A percentile compares a stretch with the other conserved stretches of the same genome.
phyloP scores from a whole-genome alignment of 2,113 vertebrate species.

The Carassius gibelio region DNA sequence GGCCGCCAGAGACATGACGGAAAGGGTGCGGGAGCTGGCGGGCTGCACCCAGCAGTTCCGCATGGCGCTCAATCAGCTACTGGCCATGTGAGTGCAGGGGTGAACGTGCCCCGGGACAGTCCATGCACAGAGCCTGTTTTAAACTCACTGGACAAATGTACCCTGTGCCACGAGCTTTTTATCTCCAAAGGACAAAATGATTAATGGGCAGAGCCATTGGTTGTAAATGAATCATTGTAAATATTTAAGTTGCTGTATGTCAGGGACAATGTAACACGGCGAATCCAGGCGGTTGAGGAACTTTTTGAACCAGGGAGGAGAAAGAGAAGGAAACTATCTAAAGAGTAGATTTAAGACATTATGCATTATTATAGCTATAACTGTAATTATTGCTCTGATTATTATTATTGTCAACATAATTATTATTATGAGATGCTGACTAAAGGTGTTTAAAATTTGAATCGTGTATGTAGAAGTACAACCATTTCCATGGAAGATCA shows the following conservation, averaged over 20 bases:
- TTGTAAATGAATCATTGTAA: constrained; percentile 80
- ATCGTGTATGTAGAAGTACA: constrained; percentile 64
- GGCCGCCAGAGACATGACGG: constrained; percentile 90
- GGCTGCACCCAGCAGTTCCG: constrained; percentile 92
- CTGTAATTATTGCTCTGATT: constrained; percentile 71
- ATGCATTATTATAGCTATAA: constrained; percentile 64
- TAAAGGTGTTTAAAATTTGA: constrained; percentile 67
- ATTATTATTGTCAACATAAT: constrained; percentile 60
- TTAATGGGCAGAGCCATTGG: constrained; percentile 68
- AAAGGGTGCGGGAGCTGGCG: constrained; percentile 87
- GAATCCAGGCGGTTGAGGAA: constrained; percentile 43
- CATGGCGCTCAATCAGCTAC: constrained; percentile 88
- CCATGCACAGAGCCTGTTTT: constrained; percentile 31
- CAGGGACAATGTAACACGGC: constrained; percentile 49
- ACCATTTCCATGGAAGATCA: constrained; percentile 58
- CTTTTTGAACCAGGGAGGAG: constrained; percentile 55
- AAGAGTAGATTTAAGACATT: constrained; percentile 68
- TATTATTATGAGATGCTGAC: constrained; percentile 63
- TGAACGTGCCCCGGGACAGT: neutral
- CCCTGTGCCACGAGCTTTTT: constrained; percentile 55
- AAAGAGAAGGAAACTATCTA: constrained; percentile 56
- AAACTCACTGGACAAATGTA: constrained; percentile 35
- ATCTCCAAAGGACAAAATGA: constrained; percentile 55
- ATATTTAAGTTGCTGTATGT: constrained; percentile 75
- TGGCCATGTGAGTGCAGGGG: constrained; percentile 76